These are phyloP conservation scores for Centropyge bicolor DNA, from an alignment of 2,797 vertebrate species.

Conservation along the genomic window DNA sequence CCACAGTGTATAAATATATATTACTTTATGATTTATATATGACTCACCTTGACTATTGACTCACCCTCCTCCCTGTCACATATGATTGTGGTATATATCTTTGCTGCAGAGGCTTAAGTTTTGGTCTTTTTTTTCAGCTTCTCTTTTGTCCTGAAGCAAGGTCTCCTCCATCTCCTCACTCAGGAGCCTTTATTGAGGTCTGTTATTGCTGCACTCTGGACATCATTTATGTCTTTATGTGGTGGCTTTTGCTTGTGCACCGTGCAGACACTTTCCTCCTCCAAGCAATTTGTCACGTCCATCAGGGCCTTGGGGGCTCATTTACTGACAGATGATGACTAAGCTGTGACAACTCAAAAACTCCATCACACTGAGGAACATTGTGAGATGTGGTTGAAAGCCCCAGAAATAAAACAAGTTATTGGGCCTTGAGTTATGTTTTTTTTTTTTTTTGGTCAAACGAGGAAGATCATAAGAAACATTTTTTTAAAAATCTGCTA, in stretches of 20 bases:
- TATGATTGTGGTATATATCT: not conserved
- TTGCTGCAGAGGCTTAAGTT: not conserved
- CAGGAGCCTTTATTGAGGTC: not conserved
- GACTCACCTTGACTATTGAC: not conserved
- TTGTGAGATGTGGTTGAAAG: not conserved
- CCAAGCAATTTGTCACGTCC: not conserved
- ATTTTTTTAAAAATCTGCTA: too few species aligned
- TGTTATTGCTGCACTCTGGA: not conserved
- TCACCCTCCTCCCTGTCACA: not conserved
- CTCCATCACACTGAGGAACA: not conserved
- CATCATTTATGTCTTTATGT: not conserved
- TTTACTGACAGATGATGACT: not conserved
- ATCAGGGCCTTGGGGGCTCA: not conserved
- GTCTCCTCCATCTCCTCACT: not conserved
- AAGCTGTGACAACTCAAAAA: not conserved
- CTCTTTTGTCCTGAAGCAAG: not conserved
- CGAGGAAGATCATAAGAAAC: not conserved
- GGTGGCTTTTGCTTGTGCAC: not conserved
- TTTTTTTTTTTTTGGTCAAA: not conserved
- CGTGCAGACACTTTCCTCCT: not conserved
- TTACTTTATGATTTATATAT: conserved; percentile 11
- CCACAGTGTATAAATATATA: not conserved
- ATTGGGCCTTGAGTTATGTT: not conserved
- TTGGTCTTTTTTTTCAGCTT: not conserved
- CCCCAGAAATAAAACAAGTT: not conserved